Conservation (phyloP, 1,140 invertebrate species). For the Drosophila pandora region DNA sequence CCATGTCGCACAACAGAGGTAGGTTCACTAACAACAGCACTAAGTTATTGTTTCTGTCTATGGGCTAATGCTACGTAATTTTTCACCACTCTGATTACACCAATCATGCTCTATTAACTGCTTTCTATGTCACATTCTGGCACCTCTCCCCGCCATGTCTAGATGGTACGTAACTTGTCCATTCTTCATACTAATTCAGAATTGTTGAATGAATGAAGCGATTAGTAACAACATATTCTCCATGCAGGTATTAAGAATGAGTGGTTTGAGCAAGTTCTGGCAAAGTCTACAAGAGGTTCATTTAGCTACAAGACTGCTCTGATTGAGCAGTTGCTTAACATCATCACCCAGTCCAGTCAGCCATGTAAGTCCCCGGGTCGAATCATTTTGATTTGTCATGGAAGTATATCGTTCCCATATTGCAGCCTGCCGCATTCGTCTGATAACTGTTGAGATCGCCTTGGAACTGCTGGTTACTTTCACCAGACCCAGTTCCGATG, state of each 20-base stretch:
- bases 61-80: conserved; percentile 38
- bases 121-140: conserved; percentile 55
- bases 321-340: conserved; percentile 91
- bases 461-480: conserved; percentile 90
- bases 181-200: conserved; percentile 47
- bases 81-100: conserved; percentile 43
- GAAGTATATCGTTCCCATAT: not conserved
- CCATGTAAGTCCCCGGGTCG: conserved; percentile 85
- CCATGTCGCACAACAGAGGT: conserved; percentile 97
- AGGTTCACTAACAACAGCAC: conserved; percentile 21
- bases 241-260: conserved; percentile 89
- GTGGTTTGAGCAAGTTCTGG: conserved; percentile 88
- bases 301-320: conserved; percentile 89
- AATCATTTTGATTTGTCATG: not conserved
- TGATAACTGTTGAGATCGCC: conserved; percentile 96
- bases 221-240: not conserved
- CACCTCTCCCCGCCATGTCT: conserved; percentile 35
- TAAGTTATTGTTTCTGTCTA: conserved; percentile 4
- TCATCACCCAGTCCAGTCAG: conserved; percentile 93
- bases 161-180: conserved; percentile 73
- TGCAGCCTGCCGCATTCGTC: conserved; percentile 90
- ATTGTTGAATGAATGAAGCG: not conserved
- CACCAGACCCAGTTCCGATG: conserved; percentile 84
- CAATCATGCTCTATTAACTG: conserved; percentile 59
- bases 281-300: conserved; percentile 70